Evolutionary conservation across 35 echinoderm and acorn worm species (phyloP).

Genomic region (Diadema setosum): DNA sequence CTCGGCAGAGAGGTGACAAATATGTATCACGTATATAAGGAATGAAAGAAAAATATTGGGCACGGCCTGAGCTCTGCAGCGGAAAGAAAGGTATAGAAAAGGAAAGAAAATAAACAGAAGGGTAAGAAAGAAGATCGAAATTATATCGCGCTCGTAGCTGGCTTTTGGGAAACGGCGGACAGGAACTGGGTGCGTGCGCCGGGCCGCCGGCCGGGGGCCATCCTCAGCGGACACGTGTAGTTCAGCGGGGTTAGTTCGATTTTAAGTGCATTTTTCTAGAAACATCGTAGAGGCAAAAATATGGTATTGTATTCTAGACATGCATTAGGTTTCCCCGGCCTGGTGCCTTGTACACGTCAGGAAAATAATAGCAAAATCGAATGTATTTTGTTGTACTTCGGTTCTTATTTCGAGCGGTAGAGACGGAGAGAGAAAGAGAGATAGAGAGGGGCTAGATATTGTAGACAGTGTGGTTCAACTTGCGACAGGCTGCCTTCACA

Average conservation of each 20-base stretch:
- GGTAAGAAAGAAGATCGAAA: constrained; percentile 19
- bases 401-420: too few species aligned
- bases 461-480: too few species aligned
- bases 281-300: not conserved
- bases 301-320: constrained; percentile 22
- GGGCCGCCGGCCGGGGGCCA: constrained; percentile 1
- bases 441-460: too few species aligned
- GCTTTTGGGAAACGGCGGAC: not conserved
- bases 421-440: too few species aligned
- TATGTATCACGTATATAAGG: too few species aligned
- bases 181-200: not conserved
- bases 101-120: constrained; percentile 14
- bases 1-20: too few species aligned
- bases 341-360: constrained; percentile 14
- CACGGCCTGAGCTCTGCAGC: too few species aligned
- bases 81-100: not conserved
- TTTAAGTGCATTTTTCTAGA: not conserved
- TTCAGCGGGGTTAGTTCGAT: constrained; percentile 6
- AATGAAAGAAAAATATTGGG: too few species aligned
- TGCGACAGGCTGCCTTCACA: too few species aligned
- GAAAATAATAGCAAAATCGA: constrained; percentile 25
- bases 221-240: constrained; percentile 16
- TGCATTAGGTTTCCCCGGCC: constrained; percentile 10
- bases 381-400: too few species aligned
- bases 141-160: constrained; percentile 12